Percentiles rank a stretch among this genome's conserved stretches.
Conservation (phyloP, 37 sponge, comb jelly and placozoan genomes). For the Ephydatia muelleri region DNA sequence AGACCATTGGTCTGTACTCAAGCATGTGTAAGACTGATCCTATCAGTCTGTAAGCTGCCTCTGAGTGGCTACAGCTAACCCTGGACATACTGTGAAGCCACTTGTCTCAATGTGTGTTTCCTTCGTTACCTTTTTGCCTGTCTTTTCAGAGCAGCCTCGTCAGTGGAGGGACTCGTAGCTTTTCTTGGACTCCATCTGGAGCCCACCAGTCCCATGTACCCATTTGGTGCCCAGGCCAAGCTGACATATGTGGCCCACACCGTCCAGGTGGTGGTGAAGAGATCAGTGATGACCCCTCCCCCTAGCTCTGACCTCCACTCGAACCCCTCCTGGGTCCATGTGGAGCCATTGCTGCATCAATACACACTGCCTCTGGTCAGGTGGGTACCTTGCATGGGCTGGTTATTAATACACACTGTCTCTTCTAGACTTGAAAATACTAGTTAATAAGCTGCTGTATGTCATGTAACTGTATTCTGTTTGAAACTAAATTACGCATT, state of each 20-base stretch:
- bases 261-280: slow-evolving; percentile 15
- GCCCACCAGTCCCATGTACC: slow-evolving; percentile 25
- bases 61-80: too few species aligned
- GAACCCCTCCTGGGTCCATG: slow-evolving; percentile 15
- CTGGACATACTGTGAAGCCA: too few species aligned
- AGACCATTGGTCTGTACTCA: too few species aligned
- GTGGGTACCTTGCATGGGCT: too few species aligned
- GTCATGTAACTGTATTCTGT: too few species aligned
- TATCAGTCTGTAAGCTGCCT: too few species aligned
- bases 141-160: slow-evolving; percentile 13
- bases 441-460: too few species aligned
- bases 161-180: slow-evolving; percentile 10
- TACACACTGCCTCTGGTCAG: slow-evolving; percentile 27
- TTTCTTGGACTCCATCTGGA: slow-evolving; percentile 38
- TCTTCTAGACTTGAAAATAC: too few species aligned
- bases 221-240: background rate
- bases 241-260: slow-evolving; percentile 31
- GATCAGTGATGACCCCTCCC: background rate
- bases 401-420: too few species aligned
- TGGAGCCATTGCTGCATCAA: slow-evolving; percentile 22
- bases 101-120: background rate
- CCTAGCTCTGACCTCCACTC: background rate
- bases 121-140: background rate
- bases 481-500: too few species aligned
- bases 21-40: too few species aligned